Percentiles rank a stretch among this genome's conserved stretches.
These are phyloP conservation scores for Fistularia commersonii DNA, from an alignment of 2,797 vertebrate species.

Conservation along the genomic window DNA sequence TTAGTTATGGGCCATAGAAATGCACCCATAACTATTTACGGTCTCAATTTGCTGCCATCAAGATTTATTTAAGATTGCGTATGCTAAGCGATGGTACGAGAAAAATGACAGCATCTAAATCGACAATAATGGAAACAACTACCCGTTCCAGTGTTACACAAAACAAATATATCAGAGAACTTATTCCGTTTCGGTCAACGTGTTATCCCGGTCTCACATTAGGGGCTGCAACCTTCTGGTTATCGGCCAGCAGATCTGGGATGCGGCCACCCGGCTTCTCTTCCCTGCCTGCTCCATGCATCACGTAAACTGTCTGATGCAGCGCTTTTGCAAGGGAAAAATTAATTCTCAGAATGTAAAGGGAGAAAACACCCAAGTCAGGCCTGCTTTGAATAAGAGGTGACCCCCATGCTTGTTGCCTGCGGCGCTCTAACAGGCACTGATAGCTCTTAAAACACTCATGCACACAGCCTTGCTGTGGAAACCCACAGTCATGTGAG, in stretches of 20 bases:
- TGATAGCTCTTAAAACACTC: conserved; percentile 22
- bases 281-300: conserved; percentile 5
- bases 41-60: too few relatives aligned
- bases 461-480: conserved; percentile 10
- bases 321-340: conserved; percentile 14
- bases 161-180: conserved; percentile 7
- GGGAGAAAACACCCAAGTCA: conserved; percentile 35
- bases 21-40: too few relatives aligned
- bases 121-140: background rate
- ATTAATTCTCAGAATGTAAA: conserved; percentile 46
- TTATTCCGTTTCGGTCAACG: conserved; percentile 9
- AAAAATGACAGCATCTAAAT: conserved; percentile 3
- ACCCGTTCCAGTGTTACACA: conserved; percentile 5
- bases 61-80: too few relatives aligned
- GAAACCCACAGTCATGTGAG: conserved; percentile 35
- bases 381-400: conserved; percentile 44
- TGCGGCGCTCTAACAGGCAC: conserved; percentile 27
- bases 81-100: too few relatives aligned
- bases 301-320: conserved; percentile 16
- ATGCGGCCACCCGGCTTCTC: conserved; percentile 37
- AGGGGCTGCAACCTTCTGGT: conserved; percentile 47
- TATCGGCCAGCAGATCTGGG: conserved; percentile 15
- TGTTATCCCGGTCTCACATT: conserved; percentile 40
- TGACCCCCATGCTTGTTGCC: conserved; percentile 42
- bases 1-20: too few relatives aligned